Percentiles rank a stretch among this genome's conserved stretches.
These are phyloP conservation scores for Ctenosaura bakeri DNA, from an alignment of 2,797 vertebrate species.

Conservation along the genomic window DNA sequence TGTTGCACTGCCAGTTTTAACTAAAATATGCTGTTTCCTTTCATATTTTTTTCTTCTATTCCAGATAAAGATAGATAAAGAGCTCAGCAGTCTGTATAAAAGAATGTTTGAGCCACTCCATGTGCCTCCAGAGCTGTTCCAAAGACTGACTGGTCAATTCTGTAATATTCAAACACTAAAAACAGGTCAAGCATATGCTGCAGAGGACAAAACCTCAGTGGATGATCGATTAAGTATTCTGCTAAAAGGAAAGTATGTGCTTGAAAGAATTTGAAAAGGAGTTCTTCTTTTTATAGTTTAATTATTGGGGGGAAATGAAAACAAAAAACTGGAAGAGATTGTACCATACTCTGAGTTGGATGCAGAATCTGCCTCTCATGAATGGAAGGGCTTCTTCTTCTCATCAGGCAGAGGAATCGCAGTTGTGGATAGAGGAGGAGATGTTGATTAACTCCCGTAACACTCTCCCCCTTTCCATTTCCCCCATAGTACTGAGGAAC, in stretches of 20 bases:
- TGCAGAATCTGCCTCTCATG: neutral
- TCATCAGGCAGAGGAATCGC: neutral
- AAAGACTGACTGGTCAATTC: constrained; percentile 95
- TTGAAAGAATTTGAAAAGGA: constrained; percentile 7
- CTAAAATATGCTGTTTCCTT: neutral
- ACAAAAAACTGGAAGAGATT: neutral
- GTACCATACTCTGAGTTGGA: accelerated
- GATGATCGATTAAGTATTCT: constrained; percentile 97
- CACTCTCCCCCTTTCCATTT: too few relatives aligned
- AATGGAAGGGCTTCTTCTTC: neutral
- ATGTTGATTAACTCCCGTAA: neutral
- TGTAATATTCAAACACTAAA: constrained; percentile 93
- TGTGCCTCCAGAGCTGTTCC: constrained; percentile 93
- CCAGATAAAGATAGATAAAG: constrained; percentile 96
- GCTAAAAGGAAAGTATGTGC: constrained; percentile 95
- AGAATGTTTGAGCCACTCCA: constrained; percentile 96
- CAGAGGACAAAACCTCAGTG: constrained; percentile 96
- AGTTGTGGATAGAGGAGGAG: too few relatives aligned
- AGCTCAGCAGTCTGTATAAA: constrained; percentile 91
- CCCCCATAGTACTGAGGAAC: neutral
- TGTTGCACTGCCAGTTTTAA: neutral
- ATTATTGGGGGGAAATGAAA: neutral
- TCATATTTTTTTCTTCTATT: constrained; percentile 54
- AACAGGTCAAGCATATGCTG: constrained; percentile 93
- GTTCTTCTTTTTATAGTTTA: neutral